Base-by-base conservation (phyloP, 2,888 invertebrate species). In the Temnothorax rugatulus region DNA sequence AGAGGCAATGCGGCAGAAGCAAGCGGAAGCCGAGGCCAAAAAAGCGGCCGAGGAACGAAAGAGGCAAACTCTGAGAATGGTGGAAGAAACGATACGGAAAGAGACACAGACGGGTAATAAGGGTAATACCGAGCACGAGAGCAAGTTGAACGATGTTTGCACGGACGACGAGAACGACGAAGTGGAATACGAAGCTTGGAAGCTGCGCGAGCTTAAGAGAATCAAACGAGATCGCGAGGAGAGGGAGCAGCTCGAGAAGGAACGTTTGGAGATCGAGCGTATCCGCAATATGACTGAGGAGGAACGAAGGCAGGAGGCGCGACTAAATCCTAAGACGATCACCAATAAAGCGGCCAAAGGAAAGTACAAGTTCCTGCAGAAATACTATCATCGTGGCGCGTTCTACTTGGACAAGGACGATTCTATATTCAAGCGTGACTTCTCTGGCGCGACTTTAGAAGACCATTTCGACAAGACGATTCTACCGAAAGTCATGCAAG, bases 381-480 rank as follows among this genome's bases (percentile, higher is more conserved):
- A 99, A 94, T 99, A 99, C 95, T 99, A 99, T 95, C 99, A 99
- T 96, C 97, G 99, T 93, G 99, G 99, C 95, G 99, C 99, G 4
- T 99, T 99, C 96, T 99, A 98, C 95, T 96, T 99, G 96, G 98
- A 99, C 93, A 97, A 97, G 92, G 99, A 99, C 90, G 98, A 99
- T 77, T 97, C 97, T 54, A 97, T 99, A 21, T 97, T 97, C 93
- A 98, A 98, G 94, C 96, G 99, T 91, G 99, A 99, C 94, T 99
- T 99, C 95, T 98, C 99, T 0, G 98, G 98, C 83, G 98, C 99
- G 0, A 99, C 99, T 0, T 95, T 99, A 92, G 99, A 99, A 92
- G 99, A 99, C 96, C 99, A 99, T 95, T 99, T 99, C 95, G 99
- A 99, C 94, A 99, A 99, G 95, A 99, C 99, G 44, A 98, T 99